Conservation (phyloP, 2,797 vertebrate genomes). For the Girardinus metallicus region DNA sequence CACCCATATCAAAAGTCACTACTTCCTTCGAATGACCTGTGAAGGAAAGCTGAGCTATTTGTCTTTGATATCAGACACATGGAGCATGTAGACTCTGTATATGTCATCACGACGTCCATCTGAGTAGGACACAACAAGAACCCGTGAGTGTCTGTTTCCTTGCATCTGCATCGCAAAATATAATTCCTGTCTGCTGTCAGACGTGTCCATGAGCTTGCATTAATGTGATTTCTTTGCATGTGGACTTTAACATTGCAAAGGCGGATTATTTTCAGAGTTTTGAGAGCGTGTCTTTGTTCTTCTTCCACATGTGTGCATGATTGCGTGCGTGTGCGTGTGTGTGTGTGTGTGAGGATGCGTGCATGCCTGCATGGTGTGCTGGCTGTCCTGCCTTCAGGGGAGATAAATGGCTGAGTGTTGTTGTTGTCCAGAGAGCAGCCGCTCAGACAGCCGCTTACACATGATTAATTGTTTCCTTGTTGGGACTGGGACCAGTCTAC, state of each 20-base stretch:
- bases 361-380: conserved; percentile 70
- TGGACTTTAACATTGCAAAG: conserved; percentile 8
- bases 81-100: conserved; percentile 45
- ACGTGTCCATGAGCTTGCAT: conserved; percentile 36
- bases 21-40: conserved; percentile 35
- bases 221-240: conserved; percentile 32
- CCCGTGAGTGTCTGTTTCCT: conserved; percentile 38
- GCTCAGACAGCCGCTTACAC: conserved; percentile 82
- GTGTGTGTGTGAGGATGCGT: conserved; percentile 53
- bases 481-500: conserved; percentile 78
- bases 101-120: conserved; percentile 60
- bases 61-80: conserved; percentile 54
- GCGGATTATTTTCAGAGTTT: conserved; percentile 21
- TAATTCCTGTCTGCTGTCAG: conserved; percentile 31
- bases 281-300: conserved; percentile 34
- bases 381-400: conserved; percentile 75
- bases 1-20: background rate
- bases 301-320: conserved; percentile 42
- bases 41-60: conserved; percentile 49
- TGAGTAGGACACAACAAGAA: conserved; percentile 59
- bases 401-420: conserved; percentile 80
- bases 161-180: conserved; percentile 16
- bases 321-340: conserved; percentile 18
- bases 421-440: conserved; percentile 83
- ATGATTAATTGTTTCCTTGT: conserved; percentile 87